Base-by-base conservation (phyloP, 1,140 invertebrate genomes). In the Hylyphantes graminicola region DNA sequence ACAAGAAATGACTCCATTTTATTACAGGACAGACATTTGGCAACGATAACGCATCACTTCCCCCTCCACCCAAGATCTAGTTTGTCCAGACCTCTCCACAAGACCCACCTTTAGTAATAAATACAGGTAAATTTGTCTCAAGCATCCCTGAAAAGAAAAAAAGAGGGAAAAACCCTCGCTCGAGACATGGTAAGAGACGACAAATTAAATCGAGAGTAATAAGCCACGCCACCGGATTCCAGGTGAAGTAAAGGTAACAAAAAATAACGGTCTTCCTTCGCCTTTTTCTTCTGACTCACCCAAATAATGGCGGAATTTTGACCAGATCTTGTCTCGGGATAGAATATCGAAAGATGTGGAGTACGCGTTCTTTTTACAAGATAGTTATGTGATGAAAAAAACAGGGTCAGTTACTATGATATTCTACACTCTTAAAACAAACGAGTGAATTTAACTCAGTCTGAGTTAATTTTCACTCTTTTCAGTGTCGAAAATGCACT, bases 181-280 rank as follows among this genome's bases (percentile, higher is more conserved):
- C 68, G 68, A 70, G 68, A 70, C 68, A 70, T 51, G 54, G 3
- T n/a, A 4, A 15, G 68, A 70, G 68, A 70, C 50, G 21, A 65
- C 10, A 19, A 65, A 19, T 35, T 53, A 15, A 15, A 11, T 10
- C 68, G 48, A 65, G 19, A 65, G 63, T 6, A 65, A 17, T 17
- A 21, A 19, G 19, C 13, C 13, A 21, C 11, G 48, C 19, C n/a
- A 65, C 63, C 63, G 6, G 63, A 11, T 12, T 65, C 12, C 12
- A 68, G 15, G n/a, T 51, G 35, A 8, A 53, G 51, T 51, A 51
- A 8, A 53, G 51, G 12, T 10, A 70, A 51, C 54, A 70, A 70
- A 70, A 70, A 70, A 51, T 70, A 70, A 70, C 68, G 68, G 68
- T 70, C 51, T 15, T 15, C 21, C 65, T 48, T 50, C 68, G 68